Base-by-base conservation (phyloP, 2,113 vertebrate genomes). In the Phycodurus eques region DNA sequence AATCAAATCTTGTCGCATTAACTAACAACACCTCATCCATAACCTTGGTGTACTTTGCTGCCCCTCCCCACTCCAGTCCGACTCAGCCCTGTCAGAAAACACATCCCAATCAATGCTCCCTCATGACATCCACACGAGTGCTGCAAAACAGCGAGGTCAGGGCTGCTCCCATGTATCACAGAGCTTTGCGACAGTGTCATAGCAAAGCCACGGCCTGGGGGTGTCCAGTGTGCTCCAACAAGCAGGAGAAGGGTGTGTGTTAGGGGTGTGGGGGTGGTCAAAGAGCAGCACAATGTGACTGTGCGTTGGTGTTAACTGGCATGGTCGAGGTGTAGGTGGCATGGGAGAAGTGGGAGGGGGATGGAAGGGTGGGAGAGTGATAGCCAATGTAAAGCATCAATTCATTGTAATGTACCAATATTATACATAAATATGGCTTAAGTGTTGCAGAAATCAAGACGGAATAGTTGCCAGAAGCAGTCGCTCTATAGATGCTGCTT, bases 101-200 rank as follows among this genome's bases (percentile, higher is more conserved):
- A 85, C 83, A 85, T 90, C 80, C 84, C 85, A 88, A 92, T 91
- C 87, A 88, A 90, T 89, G 88, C 88, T 85, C 74, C 72, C 76
- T 75, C 81, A 78, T 79, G 65, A 72, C 67, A n/a, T 77, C 76
- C 75, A 8, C 69, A 64, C n/a, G 73, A 74, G 74, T 5, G 71
- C 56, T 61, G 80, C 83, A 62, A 78, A 76, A 66, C 68, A 68
- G 63, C n/a, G 83, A 53, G 88, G 90, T 92, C 91, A 91, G 72
- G 84, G 75, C 76, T 53, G 39, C 80, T 78, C 68, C 73, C 87
- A 92, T 92, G 84, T 84, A 93, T 93, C 92, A 92, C 70, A 54
- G 80, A 68, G 75, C 77, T 43, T 68, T 39, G 59, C 71, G 84
- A 85, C 85, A 88, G 90, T 85, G 83, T 83, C 80, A 81, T 71